A percentile compares a stretch with the other conserved stretches of the same genome.
Evolutionary conservation across 1,140 invertebrate genomes (phyloP).

Genomic region (Cepaea nemoralis): DNA sequence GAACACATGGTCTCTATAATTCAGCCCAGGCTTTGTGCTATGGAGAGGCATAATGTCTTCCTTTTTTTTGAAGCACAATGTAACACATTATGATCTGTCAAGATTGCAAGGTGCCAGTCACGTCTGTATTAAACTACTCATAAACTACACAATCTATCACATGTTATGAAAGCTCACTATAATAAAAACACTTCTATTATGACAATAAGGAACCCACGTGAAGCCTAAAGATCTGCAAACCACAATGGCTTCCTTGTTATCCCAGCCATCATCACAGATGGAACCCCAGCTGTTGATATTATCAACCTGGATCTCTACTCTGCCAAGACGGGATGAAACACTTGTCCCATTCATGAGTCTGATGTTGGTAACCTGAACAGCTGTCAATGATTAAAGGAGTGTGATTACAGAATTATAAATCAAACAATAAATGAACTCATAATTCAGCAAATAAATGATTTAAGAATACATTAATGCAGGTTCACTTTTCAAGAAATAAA

Average conservation of each 20-base stretch:
- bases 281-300: slow-evolving; percentile 49
- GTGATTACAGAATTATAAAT: neutral
- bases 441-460: neutral
- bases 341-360: slow-evolving; percentile 35
- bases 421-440: neutral
- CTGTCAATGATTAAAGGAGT: slow-evolving; percentile 2
- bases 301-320: slow-evolving; percentile 52
- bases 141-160: too few species aligned
- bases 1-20: too few species aligned
- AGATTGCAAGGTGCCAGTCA: too few species aligned
- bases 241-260: slow-evolving; percentile 51
- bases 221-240: slow-evolving; percentile 57
- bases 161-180: too few species aligned
- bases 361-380: slow-evolving; percentile 27
- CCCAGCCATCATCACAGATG: slow-evolving; percentile 59
- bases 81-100: too few species aligned
- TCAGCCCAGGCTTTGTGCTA: too few species aligned
- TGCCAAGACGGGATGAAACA: slow-evolving; percentile 38
- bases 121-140: too few species aligned
- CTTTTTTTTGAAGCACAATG: too few species aligned
- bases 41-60: too few species aligned
- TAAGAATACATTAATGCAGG: neutral
- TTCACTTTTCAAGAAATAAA: neutral
- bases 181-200: too few species aligned
- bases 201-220: slow-evolving; percentile 50